Conservation (phyloP, 2,888 invertebrate species). For the Meteorus cinctellus region DNA sequence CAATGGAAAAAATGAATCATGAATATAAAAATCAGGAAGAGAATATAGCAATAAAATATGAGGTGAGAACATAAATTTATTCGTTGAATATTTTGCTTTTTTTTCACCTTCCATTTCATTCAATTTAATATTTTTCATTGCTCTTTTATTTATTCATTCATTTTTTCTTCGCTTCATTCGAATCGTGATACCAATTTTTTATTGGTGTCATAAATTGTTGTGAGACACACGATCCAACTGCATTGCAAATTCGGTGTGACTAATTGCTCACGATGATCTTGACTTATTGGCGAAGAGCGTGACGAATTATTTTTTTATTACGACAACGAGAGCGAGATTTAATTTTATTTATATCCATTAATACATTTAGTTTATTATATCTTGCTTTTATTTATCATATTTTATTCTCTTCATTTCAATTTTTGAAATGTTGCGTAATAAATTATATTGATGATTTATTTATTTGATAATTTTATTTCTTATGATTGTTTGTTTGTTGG, state of each 20-base stretch:
- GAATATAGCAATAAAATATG: neutral
- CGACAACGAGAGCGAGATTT: constrained; percentile 8
- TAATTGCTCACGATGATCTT: constrained; percentile 23
- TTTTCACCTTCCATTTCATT: no score
- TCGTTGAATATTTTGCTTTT: no score
- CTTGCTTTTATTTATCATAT: neutral
- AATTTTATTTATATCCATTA: constrained; percentile 5
- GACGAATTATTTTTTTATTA: constrained; percentile 12
- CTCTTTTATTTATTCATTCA: no score
- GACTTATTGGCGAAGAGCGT: constrained; percentile 18
- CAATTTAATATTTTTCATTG: no score
- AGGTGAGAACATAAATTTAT: neutral
- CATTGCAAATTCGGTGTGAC: constrained; percentile 19
- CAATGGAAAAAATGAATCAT: neutral
- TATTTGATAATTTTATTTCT: no score
- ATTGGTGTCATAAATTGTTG: neutral
- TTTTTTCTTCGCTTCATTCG: neutral
- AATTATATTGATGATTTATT: constrained; percentile 6
- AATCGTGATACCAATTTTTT: constrained; percentile 8
- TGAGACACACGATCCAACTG: neutral
- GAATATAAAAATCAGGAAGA: neutral
- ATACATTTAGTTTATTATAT: neutral
- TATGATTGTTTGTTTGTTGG: neutral
- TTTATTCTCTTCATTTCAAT: neutral
- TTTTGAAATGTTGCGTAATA: neutral